Conservation (phyloP, 2,888 invertebrate genomes). For the Pachycephus smyrnensis region DNA sequence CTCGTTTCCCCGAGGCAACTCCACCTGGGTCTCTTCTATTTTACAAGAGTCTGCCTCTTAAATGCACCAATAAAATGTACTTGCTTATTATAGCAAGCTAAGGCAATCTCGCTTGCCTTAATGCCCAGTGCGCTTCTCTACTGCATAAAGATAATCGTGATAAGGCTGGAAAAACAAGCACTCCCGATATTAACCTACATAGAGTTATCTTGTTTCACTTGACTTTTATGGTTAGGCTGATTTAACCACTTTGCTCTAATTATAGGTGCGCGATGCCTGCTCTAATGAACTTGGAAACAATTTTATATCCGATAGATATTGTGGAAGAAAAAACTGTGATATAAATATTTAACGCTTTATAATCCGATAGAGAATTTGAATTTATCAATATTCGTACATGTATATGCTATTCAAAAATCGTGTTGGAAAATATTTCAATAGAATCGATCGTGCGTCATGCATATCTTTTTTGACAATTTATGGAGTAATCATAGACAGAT, state of each 20-base stretch:
- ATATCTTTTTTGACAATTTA: not conserved
- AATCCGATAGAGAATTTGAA: not conserved
- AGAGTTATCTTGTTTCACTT: not conserved
- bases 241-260: not conserved
- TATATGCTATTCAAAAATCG: too few relatives aligned
- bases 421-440: too few relatives aligned
- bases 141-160: not conserved
- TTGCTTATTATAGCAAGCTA: slow-evolving; percentile 26
- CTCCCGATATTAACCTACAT: not conserved
- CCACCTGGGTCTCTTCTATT: slow-evolving; percentile 46
- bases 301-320: not conserved
- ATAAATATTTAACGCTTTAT: not conserved
- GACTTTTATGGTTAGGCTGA: not conserved
- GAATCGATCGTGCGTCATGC: too few relatives aligned
- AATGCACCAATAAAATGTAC: slow-evolving; percentile 37
- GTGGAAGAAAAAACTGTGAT: not conserved
- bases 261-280: not conserved
- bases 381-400: too few relatives aligned
- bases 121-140: not conserved
- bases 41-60: slow-evolving; percentile 36
- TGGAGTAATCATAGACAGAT: too few relatives aligned
- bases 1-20: slow-evolving; percentile 32
- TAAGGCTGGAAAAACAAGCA: not conserved
- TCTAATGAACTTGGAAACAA: not conserved
- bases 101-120: slow-evolving; percentile 17